Evolutionary conservation across 2,113 vertebrate species (phyloP).

Genomic region (Lates calcarifer): DNA sequence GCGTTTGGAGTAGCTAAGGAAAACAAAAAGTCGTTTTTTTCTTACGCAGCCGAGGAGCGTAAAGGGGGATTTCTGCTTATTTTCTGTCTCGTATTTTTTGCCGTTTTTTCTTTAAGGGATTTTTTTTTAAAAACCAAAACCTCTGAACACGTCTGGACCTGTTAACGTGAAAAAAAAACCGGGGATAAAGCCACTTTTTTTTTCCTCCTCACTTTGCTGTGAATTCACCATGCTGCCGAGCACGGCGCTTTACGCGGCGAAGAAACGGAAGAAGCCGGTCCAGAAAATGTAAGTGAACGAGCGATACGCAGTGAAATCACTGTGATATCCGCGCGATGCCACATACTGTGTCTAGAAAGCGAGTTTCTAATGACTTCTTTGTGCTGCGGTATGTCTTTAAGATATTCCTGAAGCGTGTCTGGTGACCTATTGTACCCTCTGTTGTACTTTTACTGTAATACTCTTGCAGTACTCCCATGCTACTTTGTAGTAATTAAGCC

Average conservation of each 20-base stretch:
- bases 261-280: slow-evolving; percentile 87
- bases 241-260: slow-evolving; percentile 80
- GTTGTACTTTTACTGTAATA: background rate
- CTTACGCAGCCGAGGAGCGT: background rate
- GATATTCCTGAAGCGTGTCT: background rate
- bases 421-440: background rate
- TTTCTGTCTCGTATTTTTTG: background rate
- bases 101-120: background rate
- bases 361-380: background rate
- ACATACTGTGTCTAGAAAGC: fast-evolving
- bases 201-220: background rate
- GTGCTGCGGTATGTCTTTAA: background rate
- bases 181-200: slow-evolving; percentile 22
- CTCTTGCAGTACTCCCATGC: background rate
- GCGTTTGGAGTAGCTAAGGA: background rate
- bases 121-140: too few species aligned
- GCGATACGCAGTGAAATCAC: background rate
- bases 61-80: background rate
- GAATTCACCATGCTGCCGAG: slow-evolving; percentile 71
- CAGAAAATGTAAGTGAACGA: slow-evolving; percentile 83
- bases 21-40: background rate
- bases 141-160: background rate
- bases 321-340: fast-evolving
- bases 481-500: background rate
- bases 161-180: background rate